These are phyloP conservation scores for Syrrhaptes paradoxus DNA, from an alignment of 2,113 vertebrate genomes.

Conservation along the genomic window DNA sequence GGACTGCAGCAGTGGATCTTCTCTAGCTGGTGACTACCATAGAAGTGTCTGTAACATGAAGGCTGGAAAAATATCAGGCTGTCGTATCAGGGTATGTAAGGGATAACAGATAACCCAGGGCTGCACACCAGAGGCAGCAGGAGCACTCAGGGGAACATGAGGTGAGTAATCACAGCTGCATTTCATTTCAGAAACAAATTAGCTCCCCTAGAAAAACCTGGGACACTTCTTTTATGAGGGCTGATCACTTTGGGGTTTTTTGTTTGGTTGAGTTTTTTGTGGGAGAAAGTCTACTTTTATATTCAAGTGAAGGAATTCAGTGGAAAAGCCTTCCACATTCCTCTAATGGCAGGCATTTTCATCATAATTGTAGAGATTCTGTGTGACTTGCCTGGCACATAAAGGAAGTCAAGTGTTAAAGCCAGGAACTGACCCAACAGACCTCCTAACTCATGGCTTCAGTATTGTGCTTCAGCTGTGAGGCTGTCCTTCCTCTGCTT, in stretches of 20 bases:
- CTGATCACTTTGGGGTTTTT: background rate
- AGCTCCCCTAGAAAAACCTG: background rate
- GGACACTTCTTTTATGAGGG: background rate
- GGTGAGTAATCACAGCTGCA: background rate
- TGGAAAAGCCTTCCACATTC: background rate
- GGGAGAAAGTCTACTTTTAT: background rate
- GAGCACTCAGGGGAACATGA: background rate
- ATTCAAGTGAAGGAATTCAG: background rate
- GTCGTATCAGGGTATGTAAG: accelerated
- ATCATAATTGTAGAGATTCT: background rate
- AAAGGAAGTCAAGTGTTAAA: background rate
- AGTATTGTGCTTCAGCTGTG: background rate
- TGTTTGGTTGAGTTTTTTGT: too few relatives aligned
- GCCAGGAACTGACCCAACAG: background rate
- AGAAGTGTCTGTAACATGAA: accelerated
- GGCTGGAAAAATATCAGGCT: background rate
- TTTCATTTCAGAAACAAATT: background rate
- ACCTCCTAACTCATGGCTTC: background rate
- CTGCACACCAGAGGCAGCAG: background rate
- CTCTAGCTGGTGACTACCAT: background rate
- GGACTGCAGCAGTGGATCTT: background rate
- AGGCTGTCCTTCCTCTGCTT: background rate
- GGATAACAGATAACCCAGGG: background rate
- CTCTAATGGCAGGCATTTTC: background rate
- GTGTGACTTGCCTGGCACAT: background rate